Conservation (phyloP, 2,888 invertebrate genomes). For the Scaeva pyrastri region DNA sequence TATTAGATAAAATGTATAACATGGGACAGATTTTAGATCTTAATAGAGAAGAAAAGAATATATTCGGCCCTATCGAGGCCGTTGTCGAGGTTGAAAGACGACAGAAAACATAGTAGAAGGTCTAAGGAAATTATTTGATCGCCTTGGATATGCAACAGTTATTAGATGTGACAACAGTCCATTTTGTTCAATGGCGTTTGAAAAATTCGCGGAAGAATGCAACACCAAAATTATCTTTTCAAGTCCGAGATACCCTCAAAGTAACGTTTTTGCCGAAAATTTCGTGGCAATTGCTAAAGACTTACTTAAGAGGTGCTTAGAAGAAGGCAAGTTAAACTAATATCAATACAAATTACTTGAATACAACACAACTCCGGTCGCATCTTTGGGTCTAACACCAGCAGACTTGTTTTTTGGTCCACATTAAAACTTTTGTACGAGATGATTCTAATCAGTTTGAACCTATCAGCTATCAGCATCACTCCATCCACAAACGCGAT, state of each 20-base stretch:
- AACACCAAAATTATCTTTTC: slow-evolving; percentile 65
- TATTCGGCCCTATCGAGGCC: too few species aligned
- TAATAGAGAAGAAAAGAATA: too few species aligned
- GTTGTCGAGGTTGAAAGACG: too few species aligned
- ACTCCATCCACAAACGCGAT: background rate
- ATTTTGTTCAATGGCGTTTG: slow-evolving; percentile 9
- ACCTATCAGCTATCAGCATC: slow-evolving; percentile 22
- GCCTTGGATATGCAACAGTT: slow-evolving; percentile 9
- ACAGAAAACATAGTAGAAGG: slow-evolving; percentile 51
- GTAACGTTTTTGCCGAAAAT: slow-evolving; percentile 74
- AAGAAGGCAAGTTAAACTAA: slow-evolving; percentile 28
- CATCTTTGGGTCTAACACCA: slow-evolving; percentile 52
- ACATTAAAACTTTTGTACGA: background rate
- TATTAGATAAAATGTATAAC: too few species aligned
- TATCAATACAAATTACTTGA: slow-evolving; percentile 52
- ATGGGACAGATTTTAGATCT: too few species aligned
- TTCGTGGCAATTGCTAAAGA: slow-evolving; percentile 38
- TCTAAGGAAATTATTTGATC: slow-evolving; percentile 5
- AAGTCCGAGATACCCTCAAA: slow-evolving; percentile 73
- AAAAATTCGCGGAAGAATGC: slow-evolving; percentile 73
- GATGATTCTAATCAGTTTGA: background rate
- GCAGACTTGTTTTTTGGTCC: slow-evolving; percentile 48
- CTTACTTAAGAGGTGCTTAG: slow-evolving; percentile 61
- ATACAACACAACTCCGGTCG: slow-evolving; percentile 61
- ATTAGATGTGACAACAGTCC: slow-evolving; percentile 19